Base-by-base conservation (phyloP, 53 echinoderm and acorn worm genomes). In the Holothuria scabra region DNA sequence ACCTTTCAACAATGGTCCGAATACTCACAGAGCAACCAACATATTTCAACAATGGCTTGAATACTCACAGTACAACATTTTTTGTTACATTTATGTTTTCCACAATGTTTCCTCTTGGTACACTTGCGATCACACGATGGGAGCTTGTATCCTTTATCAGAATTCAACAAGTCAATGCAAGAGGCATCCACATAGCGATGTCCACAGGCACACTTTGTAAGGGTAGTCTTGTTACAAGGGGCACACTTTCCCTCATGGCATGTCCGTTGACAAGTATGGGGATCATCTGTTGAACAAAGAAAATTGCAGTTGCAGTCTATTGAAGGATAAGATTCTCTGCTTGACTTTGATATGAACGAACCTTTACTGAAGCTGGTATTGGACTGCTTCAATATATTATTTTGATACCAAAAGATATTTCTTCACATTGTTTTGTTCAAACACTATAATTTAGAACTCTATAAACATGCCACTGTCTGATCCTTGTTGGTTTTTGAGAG, bases 21-120 rank as follows among this genome's bases (percentile, higher is more conserved):
- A 10, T 44, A 44, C 44, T 44, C 44, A 7, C 44, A 44, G 10
- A 7, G 44, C 44, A 44, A 44, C 44, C 5, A 44, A 5, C 10
- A 44, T 44, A 44, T 44, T 44, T 10, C 5, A 44, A 44, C 44
- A 44, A 10, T 44, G 18, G 0, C 18, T 52, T 52, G 52, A 64
- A 87, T 21, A 87, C 99, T 72, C 75, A 97, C 99, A 69, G 92
- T 66, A 72, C 99, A 97, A 74, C 99, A 97, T 56, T 85, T 83
- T 58, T 85, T 67, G 59, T 86, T 88, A 52, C 99, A 97, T 48
- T 92, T 92, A 70, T 99, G 99, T 60, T 92, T 92, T 21, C 99
- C 99, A 63, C 99, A 99, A 32, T 89, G 67, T 74, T 91, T 94
- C 57, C 91, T 89, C 84, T 88, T 93, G 84, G 92, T 84, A 70